A percentile compares a stretch with the other conserved stretches of the same genome.
phyloP scores from a whole-genome alignment of 2,113 vertebrate genomes.

The Lamprologus tigripictilis region DNA sequence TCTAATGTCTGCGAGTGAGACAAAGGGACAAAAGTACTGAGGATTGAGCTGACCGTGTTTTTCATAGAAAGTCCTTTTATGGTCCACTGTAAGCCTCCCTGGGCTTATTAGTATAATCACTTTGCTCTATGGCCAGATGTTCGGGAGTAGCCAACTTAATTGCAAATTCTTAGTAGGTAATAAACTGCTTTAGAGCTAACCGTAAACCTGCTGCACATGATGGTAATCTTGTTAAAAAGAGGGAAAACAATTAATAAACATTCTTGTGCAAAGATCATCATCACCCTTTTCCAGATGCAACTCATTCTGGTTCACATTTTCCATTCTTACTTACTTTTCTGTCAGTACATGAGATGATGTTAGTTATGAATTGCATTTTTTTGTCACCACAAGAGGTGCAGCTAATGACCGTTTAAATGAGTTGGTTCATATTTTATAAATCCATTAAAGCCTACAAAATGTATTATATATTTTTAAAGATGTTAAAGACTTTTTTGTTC shows the following conservation, averaged over 20 bases:
- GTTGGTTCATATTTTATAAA: not conserved
- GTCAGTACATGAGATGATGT: not conserved
- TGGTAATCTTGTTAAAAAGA: not conserved
- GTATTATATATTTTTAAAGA: not conserved
- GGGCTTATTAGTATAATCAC: not conserved
- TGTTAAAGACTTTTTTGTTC: not conserved
- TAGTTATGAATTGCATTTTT: not conserved
- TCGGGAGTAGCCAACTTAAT: constrained; percentile 20
- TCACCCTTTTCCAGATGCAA: not conserved
- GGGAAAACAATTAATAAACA: not conserved
- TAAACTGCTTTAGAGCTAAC: not conserved
- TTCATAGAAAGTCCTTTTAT: constrained; percentile 17
- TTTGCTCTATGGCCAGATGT: constrained; percentile 45
- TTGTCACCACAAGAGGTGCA: not conserved
- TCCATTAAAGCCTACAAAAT: not conserved
- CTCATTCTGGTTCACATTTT: not conserved
- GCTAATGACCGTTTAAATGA: not conserved
- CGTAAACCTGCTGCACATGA: not conserved
- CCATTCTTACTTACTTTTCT: not conserved
- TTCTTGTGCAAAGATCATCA: not conserved
- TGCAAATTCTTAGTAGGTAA: constrained; percentile 22
- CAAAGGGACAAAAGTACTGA: not conserved
- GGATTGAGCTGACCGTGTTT: not conserved
- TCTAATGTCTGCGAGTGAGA: constrained; percentile 4
- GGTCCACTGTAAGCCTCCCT: constrained; percentile 1